A percentile compares a stretch with the other conserved stretches of the same genome.
These are phyloP conservation scores for Dasyurus viverrinus DNA, from an alignment of 2,113 vertebrate genomes.

Conservation along the genomic window DNA sequence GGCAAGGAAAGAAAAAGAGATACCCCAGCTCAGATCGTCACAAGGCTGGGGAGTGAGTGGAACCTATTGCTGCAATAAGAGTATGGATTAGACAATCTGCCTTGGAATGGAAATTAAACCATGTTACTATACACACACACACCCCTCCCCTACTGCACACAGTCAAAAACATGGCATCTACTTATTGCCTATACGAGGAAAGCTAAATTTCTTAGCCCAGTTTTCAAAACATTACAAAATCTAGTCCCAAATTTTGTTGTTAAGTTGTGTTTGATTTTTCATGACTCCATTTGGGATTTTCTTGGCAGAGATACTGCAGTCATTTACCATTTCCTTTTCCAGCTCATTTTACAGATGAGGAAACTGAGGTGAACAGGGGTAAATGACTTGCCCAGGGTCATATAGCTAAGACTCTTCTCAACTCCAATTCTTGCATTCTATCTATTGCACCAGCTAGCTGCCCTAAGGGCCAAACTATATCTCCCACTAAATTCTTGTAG, in stretches of 20 bases:
- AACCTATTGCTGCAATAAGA: neutral
- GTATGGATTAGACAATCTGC: neutral
- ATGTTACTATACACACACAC: neutral
- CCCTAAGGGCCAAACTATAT: neutral
- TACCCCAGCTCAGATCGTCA: neutral
- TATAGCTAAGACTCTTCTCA: neutral
- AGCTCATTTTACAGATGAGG: neutral
- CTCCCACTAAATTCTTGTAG: neutral
- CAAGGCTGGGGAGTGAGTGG: neutral
- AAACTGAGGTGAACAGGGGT: neutral
- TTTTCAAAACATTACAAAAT: neutral
- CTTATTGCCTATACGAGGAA: neutral
- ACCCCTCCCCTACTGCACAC: neutral
- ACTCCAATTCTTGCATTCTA: neutral
- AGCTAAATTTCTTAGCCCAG: neutral
- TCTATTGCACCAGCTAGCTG: neutral
- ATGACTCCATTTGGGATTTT: neutral
- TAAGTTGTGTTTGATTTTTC: neutral
- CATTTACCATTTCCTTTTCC: neutral
- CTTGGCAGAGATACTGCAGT: no score
- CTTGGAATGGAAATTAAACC: neutral
- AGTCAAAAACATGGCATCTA: neutral
- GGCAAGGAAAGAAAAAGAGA: neutral
- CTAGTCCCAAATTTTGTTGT: neutral
- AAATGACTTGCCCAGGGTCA: neutral